Base-by-base conservation (phyloP, 2,113 vertebrate genomes). In the Platichthys flesus region DNA sequence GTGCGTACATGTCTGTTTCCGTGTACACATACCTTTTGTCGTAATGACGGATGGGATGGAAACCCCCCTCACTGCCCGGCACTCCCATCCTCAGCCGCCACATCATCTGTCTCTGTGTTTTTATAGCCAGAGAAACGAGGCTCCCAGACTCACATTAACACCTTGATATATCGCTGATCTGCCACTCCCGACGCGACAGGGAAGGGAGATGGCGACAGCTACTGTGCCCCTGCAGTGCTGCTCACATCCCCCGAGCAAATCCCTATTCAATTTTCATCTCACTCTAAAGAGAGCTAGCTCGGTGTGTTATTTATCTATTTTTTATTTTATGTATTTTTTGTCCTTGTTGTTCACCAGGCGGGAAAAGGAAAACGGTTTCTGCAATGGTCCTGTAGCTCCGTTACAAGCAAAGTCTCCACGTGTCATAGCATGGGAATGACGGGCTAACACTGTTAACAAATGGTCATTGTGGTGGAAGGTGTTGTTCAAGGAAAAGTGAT, bases 101-200 rank as follows among this genome's bases (percentile, higher is more conserved):
- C 66, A 37, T 45, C 37, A 45, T 82, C 73, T 86, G 74, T 81
- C 73, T 83, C 18, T 23, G 37, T 86, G 79, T 90, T 86, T 93
- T 91, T 89, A 85, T 81, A 87, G 75, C 82, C 75, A 5, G 28
- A 79, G 74, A 83, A 87, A 87, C n/a, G 20, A 85, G 77, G 56
- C 74, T 88, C 82, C 88, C 70, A 84, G 78, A 83, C 88, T 83
- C 90, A 67, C 83, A 89, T 91, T 87, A 93, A 76, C 67, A 81
- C 85, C 60, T 85, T 90, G 87, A 93, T 89, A 67, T 84, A 92
- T 91, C 42, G 42, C 73, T 8, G 49, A 68, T 79, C 61, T n/a
- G 37, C 63, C 8, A 31, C 70, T 81, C 51, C 55, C 51, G 15
- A 47, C 54, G 9, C 31, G 28, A 61, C 42, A 1, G 24, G 55